Conservation (phyloP, 2,888 invertebrate genomes). For the Pasiphila rectangulata region DNA sequence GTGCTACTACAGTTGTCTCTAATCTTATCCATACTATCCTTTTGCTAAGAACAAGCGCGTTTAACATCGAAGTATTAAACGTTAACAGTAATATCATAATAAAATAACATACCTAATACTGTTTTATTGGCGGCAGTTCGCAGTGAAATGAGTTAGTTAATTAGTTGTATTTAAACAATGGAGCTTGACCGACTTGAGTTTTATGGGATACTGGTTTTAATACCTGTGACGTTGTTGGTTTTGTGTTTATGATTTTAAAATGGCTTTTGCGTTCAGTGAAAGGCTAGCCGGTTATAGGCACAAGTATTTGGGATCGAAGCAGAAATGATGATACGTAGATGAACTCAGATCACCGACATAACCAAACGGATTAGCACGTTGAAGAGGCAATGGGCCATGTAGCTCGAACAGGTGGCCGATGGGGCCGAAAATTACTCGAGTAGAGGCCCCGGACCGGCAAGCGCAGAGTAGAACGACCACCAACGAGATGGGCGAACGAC, state of each 20-base stretch:
- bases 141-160: slow-evolving; percentile 74
- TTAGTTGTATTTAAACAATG: slow-evolving; percentile 72
- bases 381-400: too few relatives aligned
- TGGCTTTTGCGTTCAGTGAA: neutral
- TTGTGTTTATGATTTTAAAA: neutral
- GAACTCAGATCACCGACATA: too few relatives aligned
- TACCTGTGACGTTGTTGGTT: slow-evolving; percentile 1
- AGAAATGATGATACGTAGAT: too few relatives aligned
- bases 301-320: neutral
- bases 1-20: too few relatives aligned
- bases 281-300: neutral
- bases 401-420: too few relatives aligned
- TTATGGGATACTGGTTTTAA: slow-evolving; percentile 11
- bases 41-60: slow-evolving; percentile 41
- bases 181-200: slow-evolving; percentile 40
- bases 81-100: slow-evolving; percentile 70
- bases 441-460: too few relatives aligned
- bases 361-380: too few relatives aligned
- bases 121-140: slow-evolving; percentile 68
- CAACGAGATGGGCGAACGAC: too few relatives aligned
- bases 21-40: slow-evolving; percentile 47
- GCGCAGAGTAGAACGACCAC: too few relatives aligned
- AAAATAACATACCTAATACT: slow-evolving; percentile 51
- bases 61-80: slow-evolving; percentile 58
- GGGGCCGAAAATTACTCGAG: too few relatives aligned